Base-by-base conservation (phyloP, 2,888 invertebrate genomes). In the Brachylomia viminalis region DNA sequence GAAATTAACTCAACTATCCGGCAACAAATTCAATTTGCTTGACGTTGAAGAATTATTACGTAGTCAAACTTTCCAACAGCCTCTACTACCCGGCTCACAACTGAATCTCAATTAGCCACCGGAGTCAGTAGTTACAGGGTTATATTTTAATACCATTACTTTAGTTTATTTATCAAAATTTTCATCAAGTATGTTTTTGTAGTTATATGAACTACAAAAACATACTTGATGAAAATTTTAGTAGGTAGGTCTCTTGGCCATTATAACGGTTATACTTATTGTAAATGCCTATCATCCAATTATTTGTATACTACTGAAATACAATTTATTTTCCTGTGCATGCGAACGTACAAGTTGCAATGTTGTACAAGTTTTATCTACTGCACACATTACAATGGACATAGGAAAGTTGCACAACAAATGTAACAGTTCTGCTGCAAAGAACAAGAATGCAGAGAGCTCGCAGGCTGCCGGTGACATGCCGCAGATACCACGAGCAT, bases 21-120 rank as follows among this genome's bases (percentile, higher is more conserved):
- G 64, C 76, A 83, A 85, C 83, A 70, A 86, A 86, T 86, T 84
- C 83, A 83, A 84, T 84, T 86, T 83, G 49, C 64, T 74, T 83
- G 83, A 83, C 83, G 86, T 86, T 84, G 83, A 86, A 83, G 84
- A 83, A 84, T 83, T 79, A 83, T 83, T 74, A 75, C 75, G 65
- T 68, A 47, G 71, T 72, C 68, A n/a, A 85, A 82, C 71, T 77
- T 77, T 61, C 69, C 54, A 69, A 59, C 71, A 33, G 47, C 70
- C 72, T 61, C 59, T 10, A 49, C 30, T 33, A 17, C 27, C 42
- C 47, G 13, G 27, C 52, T 58, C 62, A 30, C 62, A 17, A n/a
- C 71, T 49, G 61, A 80, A 80, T 80, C n/a, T 62, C 56, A 84
- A 72, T 75, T 75, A 80, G 62, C 66, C 42, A 4, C 6, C 42